Evolutionary conservation across 2,888 invertebrate genomes (phyloP).

Genomic region (Eledone cirrhosa): DNA sequence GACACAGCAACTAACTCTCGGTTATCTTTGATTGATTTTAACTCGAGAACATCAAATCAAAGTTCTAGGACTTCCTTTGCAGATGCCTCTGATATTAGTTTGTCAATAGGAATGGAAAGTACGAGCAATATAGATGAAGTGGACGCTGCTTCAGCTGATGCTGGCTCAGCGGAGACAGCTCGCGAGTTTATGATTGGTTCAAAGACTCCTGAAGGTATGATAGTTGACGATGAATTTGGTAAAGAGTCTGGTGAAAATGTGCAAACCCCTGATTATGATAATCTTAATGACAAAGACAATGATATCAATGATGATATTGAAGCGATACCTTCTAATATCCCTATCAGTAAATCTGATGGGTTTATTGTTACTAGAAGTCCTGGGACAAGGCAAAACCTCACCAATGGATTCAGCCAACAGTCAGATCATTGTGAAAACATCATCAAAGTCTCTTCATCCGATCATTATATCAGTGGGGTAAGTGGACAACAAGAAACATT

Average conservation of each 20-base stretch:
- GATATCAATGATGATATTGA: not conserved
- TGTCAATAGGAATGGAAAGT: constrained; percentile 35
- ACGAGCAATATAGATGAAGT: constrained; percentile 21
- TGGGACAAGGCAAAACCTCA: constrained; percentile 15
- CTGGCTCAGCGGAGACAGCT: constrained; percentile 27
- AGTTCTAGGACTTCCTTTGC: constrained; percentile 63
- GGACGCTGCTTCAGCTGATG: constrained; percentile 17
- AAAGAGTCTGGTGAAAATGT: constrained; percentile 46
- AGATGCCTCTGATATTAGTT: constrained; percentile 56
- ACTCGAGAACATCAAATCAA: constrained; percentile 53
- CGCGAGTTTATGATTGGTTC: not conserved
- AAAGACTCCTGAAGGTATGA: constrained; percentile 21
- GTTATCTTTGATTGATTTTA: constrained; percentile 53
- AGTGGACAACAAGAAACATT: constrained; percentile 1
- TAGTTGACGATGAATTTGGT: constrained; percentile 34
- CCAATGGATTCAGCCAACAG: constrained; percentile 11
- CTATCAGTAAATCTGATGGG: constrained; percentile 45
- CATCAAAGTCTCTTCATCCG: constrained; percentile 12
- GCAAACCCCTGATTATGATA: constrained; percentile 57
- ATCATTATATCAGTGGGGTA: not conserved
- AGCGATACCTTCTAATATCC: constrained; percentile 34
- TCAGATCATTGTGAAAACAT: not conserved
- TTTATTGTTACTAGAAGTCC: constrained; percentile 33
- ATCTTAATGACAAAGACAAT: constrained; percentile 42
- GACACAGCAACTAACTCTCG: constrained; percentile 60